A percentile compares a stretch with the other conserved stretches of the same genome.
phyloP scores from a whole-genome alignment of 2,797 vertebrate species.

The Ciconia nigra region DNA sequence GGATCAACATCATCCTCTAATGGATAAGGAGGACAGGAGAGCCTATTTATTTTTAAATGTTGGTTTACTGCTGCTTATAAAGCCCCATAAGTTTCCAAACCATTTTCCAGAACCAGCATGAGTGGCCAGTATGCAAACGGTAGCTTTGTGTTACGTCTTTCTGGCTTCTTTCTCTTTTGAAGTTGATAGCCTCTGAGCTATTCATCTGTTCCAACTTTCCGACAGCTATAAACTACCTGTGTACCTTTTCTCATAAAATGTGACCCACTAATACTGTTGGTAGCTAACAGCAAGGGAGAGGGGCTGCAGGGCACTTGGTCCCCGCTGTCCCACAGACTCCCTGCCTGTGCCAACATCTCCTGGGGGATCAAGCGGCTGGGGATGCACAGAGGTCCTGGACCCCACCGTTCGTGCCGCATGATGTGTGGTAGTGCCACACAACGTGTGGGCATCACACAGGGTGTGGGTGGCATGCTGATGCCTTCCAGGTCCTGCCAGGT shows the following conservation, averaged over 20 bases:
- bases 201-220: not conserved
- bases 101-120: not conserved
- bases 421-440: not conserved
- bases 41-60: not conserved
- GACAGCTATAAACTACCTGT: not conserved
- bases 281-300: not conserved
- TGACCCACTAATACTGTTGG: not conserved
- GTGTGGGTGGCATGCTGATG: not conserved
- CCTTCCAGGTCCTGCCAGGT: not conserved
- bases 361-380: accelerated
- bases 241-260: not conserved
- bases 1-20: not conserved
- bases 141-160: not conserved
- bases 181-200: not conserved
- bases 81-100: not conserved
- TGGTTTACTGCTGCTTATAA: not conserved
- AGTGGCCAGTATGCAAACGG: not conserved
- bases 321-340: not conserved
- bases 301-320: not conserved
- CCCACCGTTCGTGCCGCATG: accelerated
- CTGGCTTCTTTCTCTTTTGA: not conserved
- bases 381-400: not conserved
- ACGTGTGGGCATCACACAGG: no score
- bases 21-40: not conserved
- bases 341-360: not conserved